A percentile compares a stretch with the other conserved stretches of the same genome.
Evolutionary conservation across 2,797 vertebrate genomes (phyloP).

Genomic region (Crocodylus rhombifer): DNA sequence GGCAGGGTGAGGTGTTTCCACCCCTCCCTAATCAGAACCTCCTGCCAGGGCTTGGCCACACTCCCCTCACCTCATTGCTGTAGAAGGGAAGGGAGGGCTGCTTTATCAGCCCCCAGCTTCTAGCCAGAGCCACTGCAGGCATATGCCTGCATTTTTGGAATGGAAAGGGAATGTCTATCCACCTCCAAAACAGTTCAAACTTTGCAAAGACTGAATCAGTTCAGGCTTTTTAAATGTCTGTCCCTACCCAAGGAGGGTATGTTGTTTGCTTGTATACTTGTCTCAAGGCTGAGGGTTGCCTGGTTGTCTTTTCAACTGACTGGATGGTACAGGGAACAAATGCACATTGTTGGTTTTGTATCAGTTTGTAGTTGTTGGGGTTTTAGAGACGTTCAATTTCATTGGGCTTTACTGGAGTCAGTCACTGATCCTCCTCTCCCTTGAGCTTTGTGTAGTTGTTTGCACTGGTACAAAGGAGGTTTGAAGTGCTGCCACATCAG

Average conservation of each 20-base stretch:
- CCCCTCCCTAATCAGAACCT: too few species aligned
- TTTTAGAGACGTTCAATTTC: neutral
- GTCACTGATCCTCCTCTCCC: neutral
- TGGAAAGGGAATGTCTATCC: too few species aligned
- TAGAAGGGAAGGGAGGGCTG: too few species aligned
- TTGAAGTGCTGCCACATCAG: neutral
- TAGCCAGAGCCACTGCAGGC: too few species aligned
- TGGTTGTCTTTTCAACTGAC: fast-evolving
- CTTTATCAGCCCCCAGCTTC: too few species aligned
- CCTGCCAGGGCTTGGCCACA: too few species aligned
- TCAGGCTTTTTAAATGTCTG: too few species aligned
- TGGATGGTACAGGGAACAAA: neutral
- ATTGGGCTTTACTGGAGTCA: neutral
- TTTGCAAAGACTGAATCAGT: too few species aligned
- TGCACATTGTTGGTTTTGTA: neutral
- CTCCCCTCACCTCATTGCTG: too few species aligned
- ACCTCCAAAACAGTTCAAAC: too few species aligned
- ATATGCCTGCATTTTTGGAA: too few species aligned
- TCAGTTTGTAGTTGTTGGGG: neutral
- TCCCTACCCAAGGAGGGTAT: neutral
- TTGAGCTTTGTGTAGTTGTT: neutral
- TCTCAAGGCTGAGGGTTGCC: neutral
- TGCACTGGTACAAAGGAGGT: neutral
- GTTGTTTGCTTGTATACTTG: neutral
- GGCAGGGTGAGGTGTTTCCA: too few species aligned